Evolutionary conservation across 2,797 vertebrate genomes (phyloP), one percentile per base, ranked within the genome.

Genomic region (Decapterus maruadsi): DNA sequence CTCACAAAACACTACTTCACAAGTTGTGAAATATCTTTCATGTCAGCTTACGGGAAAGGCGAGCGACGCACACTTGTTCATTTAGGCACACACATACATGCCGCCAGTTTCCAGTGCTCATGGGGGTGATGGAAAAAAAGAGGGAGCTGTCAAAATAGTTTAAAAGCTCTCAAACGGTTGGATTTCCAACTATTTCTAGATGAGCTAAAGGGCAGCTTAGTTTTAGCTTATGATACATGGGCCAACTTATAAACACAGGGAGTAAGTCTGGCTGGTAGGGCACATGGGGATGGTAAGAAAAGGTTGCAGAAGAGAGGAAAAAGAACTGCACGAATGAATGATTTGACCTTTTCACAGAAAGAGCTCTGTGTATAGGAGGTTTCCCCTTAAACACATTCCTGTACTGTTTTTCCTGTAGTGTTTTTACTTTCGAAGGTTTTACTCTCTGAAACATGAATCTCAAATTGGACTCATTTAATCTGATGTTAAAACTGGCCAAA

Each of bases 311-410:
- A 80, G 89, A 90, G 84, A 85, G 87, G 90, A 92, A 92, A 93
- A 91, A 91, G 83, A 90, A 87, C 78, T 86, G 76, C 84, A 89
- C 72, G 59, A 93, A 95, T 92, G 86, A 95, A 93, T 90, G 90
- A 95, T 93, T 91, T 94, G 93, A 93, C 92, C 89, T 94, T 95
- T 95, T 92, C 90, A 92, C 93, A 94, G 90, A 95, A 93, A 94
- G 89, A 88, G 87, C 87, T 90, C 79, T 93, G 89, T 93, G 89
- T 93, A 90, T 86, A 84, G 81, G 73, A 90, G 90, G 86, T 88
- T 94, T 93, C 90, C 92, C 90, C 84, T 48, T 48, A 85, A 90
- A 89, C 82, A 87, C 92, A 93, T 93, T 93, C 90, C 86, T 76
- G 79, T 71, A 77, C 87, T 71, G 82, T 69, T 36, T 36, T 7